These are phyloP conservation scores for Anneissia japonica DNA, from an alignment of 35 echinoderm and acorn worm genomes.

Conservation along the genomic window DNA sequence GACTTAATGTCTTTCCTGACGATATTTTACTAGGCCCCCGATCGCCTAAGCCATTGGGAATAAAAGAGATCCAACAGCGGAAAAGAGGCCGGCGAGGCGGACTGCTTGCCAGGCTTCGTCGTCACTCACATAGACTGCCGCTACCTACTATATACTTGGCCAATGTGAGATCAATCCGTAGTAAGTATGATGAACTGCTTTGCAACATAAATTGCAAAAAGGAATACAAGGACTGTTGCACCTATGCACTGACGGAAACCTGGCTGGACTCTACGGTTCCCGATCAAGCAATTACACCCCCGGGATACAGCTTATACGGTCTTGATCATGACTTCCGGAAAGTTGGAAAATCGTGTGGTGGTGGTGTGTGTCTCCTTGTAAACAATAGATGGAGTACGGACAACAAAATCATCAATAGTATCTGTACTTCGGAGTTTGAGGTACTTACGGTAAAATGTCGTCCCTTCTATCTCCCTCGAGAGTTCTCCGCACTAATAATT, in stretches of 20 bases:
- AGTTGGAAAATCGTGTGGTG: constrained; percentile 1
- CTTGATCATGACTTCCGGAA: background rate
- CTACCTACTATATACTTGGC: too few species aligned
- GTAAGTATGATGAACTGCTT: too few species aligned
- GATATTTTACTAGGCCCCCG: too few species aligned
- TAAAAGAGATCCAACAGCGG: background rate
- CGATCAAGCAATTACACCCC: constrained; percentile 9
- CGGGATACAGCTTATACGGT: constrained; percentile 6
- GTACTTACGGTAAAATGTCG: background rate
- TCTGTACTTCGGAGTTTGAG: background rate
- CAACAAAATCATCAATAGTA: background rate
- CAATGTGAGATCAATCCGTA: too few species aligned
- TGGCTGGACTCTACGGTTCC: background rate
- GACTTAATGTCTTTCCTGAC: background rate
- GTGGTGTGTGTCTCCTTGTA: constrained; percentile 27
- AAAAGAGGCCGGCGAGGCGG: background rate
- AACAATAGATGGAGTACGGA: constrained; percentile 26
- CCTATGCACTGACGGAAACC: too few species aligned
- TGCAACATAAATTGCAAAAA: too few species aligned
- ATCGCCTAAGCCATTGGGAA: too few species aligned
- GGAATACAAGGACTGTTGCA: too few species aligned
- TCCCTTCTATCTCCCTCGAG: background rate
- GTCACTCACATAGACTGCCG: too few species aligned
- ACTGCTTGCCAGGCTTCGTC: background rate
- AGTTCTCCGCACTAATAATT: background rate